Base-by-base conservation (phyloP, 2,888 invertebrate species). In the Belgica antarctica region DNA sequence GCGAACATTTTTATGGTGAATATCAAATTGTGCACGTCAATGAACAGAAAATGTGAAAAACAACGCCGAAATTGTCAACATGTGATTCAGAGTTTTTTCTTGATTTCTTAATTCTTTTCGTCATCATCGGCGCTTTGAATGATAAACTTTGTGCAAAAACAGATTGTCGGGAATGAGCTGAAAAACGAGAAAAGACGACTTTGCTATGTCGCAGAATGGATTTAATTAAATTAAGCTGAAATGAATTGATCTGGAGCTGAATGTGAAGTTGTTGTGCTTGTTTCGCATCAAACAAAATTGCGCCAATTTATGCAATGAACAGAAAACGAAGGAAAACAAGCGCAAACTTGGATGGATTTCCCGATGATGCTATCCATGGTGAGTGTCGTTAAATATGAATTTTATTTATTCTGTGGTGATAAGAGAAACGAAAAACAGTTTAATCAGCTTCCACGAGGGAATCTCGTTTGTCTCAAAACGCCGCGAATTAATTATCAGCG, bases 91-190 rank as follows among this genome's bases (percentile, higher is more conserved):
- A 41, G 12, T 8, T 31, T 8, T 31, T 31, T 31, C 12, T 31
- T 12, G 34, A n/a, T n/a, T n/a, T n/a, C n/a, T n/a, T 7, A 31
- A 31, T 31, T 31, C 31, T 31, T 10, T 7, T 41, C 41, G 41
- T 41, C 41, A 12, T 41, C 41, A 41, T 7, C 41, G 41, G 41
- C 41, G 41, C 41, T 41, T 41, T 41, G 15, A n/a, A 17, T 52
- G 52, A 52, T 52, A 52, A 52, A 52, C 52, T 52, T 52, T 52
- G 52, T 22, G 19, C 4, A 22, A 22, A 52, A 52, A 10, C 4
- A 46, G 15, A 46, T 3, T 46, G 3, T 31, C 46, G 24, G 46
- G 12, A 46, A 46, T 17, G 24, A 46, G 17, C 7, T n/a, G n/a
- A 46, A 12, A 46, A 46, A 17, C 4, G 8, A n/a, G 15, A 7